Conservation (phyloP, 1,140 invertebrate genomes). For the Melitaea cinxia region DNA sequence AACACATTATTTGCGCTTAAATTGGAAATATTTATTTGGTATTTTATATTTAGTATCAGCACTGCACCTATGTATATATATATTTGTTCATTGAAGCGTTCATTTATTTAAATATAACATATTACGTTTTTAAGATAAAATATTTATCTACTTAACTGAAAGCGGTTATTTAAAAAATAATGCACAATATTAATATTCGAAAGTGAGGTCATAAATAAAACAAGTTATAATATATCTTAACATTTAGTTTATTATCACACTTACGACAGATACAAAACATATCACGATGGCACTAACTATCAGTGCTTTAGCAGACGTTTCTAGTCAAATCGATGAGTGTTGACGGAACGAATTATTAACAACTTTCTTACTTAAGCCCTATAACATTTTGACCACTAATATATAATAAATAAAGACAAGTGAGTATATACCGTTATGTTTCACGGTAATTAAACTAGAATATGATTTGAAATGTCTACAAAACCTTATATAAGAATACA, state of each 20-base stretch:
- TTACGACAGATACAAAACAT: conserved; percentile 79
- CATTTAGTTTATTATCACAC: conserved; percentile 79
- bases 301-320: conserved; percentile 73
- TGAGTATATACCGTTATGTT: conserved; percentile 46
- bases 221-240: conserved; percentile 59
- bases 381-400: conserved; percentile 46
- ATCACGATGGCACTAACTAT: conserved; percentile 79
- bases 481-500: background rate
- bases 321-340: conserved; percentile 49
- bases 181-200: background rate
- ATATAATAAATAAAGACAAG: conserved; percentile 58
- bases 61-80: too few relatives aligned
- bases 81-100: too few relatives aligned
- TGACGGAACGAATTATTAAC: conserved; percentile 46
- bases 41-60: too few relatives aligned
- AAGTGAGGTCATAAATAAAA: conserved; percentile 44
- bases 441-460: conserved; percentile 23
- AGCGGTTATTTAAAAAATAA: background rate
- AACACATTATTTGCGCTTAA: too few relatives aligned
- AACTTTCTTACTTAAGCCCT: conserved; percentile 46
- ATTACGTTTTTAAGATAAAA: too few relatives aligned
- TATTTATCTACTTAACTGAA: too few relatives aligned
- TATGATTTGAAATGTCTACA: conserved; percentile 15
- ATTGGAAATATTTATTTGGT: too few relatives aligned
- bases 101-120: too few relatives aligned